phyloP scores from a whole-genome alignment of 2,797 vertebrate genomes.

The Chrosomus eos region DNA sequence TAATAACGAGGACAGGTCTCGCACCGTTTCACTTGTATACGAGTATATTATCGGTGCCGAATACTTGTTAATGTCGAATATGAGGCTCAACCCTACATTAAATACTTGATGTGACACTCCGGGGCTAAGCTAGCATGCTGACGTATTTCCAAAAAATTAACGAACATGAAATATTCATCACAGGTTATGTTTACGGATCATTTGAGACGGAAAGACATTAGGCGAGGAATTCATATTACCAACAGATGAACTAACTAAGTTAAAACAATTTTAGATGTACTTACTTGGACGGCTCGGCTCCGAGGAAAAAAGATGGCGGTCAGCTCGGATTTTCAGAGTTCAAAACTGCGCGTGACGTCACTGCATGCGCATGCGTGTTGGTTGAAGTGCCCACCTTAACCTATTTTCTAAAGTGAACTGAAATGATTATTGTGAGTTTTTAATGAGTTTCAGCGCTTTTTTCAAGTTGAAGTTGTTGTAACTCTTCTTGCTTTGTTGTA shows the following conservation, averaged over 20 bases:
- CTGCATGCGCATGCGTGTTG: neutral
- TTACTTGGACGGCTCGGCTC: neutral
- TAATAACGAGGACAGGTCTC: no score
- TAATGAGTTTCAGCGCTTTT: neutral
- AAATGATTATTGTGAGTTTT: neutral
- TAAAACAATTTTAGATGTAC: neutral
- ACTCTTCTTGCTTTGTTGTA: neutral
- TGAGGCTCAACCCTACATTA: no score
- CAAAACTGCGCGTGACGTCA: neutral
- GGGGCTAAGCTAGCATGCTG: no score
- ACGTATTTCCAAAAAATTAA: no score
- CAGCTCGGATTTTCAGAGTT: neutral
- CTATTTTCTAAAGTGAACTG: neutral
- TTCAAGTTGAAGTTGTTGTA: slow-evolving; percentile 1
- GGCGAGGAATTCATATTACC: neutral
- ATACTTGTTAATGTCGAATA: no score
- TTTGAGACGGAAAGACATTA: neutral
- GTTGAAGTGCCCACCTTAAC: no score
- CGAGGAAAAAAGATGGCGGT: neutral
- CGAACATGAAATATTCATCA: neutral
- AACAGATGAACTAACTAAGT: neutral
- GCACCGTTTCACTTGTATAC: no score
- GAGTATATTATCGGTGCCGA: no score
- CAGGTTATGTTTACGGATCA: neutral
- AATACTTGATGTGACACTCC: no score